Evolutionary conservation across 2,113 vertebrate species (phyloP).

Genomic region (Empidonax traillii): DNA sequence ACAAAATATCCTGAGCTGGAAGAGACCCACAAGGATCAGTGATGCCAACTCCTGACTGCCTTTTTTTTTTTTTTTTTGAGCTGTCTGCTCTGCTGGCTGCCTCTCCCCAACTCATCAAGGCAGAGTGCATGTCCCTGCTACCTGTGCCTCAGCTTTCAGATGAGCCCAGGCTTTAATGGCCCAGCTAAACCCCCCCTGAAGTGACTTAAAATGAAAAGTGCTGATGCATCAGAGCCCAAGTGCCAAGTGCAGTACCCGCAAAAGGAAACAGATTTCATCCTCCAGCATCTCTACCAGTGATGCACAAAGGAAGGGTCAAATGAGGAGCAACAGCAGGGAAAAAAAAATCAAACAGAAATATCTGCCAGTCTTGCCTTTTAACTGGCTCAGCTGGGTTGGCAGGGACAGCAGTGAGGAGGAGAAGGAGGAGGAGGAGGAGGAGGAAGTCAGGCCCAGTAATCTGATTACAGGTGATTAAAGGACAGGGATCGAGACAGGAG

Average conservation of each 20-base stretch:
- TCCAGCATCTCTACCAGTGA: not conserved
- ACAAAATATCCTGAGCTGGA: not conserved
- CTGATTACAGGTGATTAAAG: constrained; percentile 36
- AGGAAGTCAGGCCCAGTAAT: not conserved
- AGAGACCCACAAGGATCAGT: too few relatives aligned
- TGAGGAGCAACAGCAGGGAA: not conserved
- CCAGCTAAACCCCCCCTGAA: not conserved
- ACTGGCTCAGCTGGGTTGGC: not conserved
- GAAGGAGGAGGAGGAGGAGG: not conserved
- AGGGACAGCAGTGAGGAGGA: not conserved
- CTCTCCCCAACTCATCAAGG: not conserved
- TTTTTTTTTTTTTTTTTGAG: not conserved
- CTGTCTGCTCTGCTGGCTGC: not conserved
- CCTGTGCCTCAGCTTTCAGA: not conserved
- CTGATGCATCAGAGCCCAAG: not conserved
- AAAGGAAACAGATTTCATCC: not conserved
- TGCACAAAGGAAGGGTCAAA: constrained; percentile 11
- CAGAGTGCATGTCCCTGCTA: not conserved
- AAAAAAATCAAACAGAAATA: not conserved
- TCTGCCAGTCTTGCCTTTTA: not conserved
- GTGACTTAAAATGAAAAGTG: not conserved
- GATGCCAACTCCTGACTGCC: not conserved
- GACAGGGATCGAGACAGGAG: not conserved
- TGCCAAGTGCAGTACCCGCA: not conserved
- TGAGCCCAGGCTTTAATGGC: not conserved